Base-by-base conservation (phyloP, 2,797 vertebrate genomes). In the Danio kyathit region DNA sequence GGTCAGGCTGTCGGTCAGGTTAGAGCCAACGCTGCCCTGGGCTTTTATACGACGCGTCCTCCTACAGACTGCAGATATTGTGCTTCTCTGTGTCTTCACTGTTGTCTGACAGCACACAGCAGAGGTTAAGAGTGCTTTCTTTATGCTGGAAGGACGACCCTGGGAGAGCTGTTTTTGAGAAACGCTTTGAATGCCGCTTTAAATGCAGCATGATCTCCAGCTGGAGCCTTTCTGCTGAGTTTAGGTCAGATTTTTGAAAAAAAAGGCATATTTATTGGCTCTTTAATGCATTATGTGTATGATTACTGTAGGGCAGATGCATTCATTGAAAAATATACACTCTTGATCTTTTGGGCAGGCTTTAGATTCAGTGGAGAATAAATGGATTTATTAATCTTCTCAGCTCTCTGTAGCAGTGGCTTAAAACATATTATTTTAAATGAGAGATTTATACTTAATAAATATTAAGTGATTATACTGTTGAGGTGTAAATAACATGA, bases 1-100 rank as follows among this genome's bases (percentile, higher is more conserved):
- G 69, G 78, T 80, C 40, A 80, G 57, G 14, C 8, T 64, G 57
- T 43, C 52, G 67, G 78, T 64, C 67, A 19, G 67, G 59, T 80
- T 72, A 12, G 56, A 54, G 49, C 4, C 57, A 80, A 46, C n/a
- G 48, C 67, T 73, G 69, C 41, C 76, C 54, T 78, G 65, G 49
- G 76, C 65, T 60, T 69, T 70, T 21, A 60, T 21, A 64, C 0
- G 12, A 59, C 1, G 48, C 13, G 77, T 72, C 40, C 77, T 80
- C 46, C 77, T 57, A 72, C 67, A 0, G 60, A 64, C 5, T 0
- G 29, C 13, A 49, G 69, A 79, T 54, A 73, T 60, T 54, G 59
- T 71, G 54, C 12, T 61, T 69, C 76, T 74, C 14, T 70, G 46
- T 63, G 38, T 72, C 57, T 79, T 64, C 40, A 63, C 57, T 54